Base-by-base conservation (phyloP, 2,797 vertebrate genomes). In the Peromyscus melanophrys region DNA sequence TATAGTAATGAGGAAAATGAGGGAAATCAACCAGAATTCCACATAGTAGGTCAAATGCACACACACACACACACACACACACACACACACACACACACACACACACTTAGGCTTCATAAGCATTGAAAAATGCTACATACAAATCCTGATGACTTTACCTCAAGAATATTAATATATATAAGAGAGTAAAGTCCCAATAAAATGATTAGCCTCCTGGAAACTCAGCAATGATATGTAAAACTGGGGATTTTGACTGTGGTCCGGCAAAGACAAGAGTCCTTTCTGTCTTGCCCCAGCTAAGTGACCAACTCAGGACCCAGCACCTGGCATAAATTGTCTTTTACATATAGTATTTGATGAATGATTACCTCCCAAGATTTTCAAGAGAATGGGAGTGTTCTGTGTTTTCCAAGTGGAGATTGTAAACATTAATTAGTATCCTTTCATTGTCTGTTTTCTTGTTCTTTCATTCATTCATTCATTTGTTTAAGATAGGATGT, bases 21-120 rank as follows among this genome's bases (percentile, higher is more conserved):
- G 49, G 83, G 71, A 90, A 90, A 85, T n/a, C 43, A 80, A 65
- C 17, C 37, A 90, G 84, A 76, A 73, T 85, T 61, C 80, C n/a
- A 90, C n/a, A 71, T 8, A 78, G 43, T 21, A 23, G 37, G 13
- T 76, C 63, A 69, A 59, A 84, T 12, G 63, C 25, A 40, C 57
- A 84, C 29, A 49, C 57, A n/a, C 17, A 37, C 46, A 37, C 65
- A 61, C 11, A 69, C 25, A 61, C 23, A 43, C 27, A 55, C 43
- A 40, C 16, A 52, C 43, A n/a, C 65, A 40, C 19, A 77, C n/a
- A n/a, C 57, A 84, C 29, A 49, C 57, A n/a, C 25, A 61, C 12
- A n/a, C 16, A 55, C 37, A 40, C 16, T 21, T 3, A 21, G n/a
- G 61, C 46, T 76, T 37, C 73, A n/a, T 61, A 46, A 82, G 49